phyloP scores from a whole-genome alignment of 2,888 invertebrate species.

The Acleris laterana region DNA sequence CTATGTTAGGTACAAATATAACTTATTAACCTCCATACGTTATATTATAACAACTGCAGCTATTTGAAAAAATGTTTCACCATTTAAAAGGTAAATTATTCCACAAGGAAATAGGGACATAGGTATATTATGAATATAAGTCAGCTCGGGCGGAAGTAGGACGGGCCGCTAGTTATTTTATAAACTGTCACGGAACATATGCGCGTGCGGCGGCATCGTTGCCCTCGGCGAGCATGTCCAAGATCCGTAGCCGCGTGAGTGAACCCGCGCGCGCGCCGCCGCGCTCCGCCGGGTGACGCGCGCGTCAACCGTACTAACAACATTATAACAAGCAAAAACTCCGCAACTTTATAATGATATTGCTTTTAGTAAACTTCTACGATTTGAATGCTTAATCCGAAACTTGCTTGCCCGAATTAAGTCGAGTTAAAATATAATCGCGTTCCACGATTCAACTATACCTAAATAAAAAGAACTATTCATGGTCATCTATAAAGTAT shows the following conservation, averaged over 20 bases:
- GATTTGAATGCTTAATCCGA: constrained; percentile 6
- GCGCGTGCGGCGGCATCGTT: too few species aligned
- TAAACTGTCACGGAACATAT: too few species aligned
- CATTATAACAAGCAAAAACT: neutral
- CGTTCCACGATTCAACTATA: neutral
- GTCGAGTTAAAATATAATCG: constrained; percentile 2
- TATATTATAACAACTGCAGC: too few species aligned
- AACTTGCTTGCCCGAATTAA: neutral
- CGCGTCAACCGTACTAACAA: neutral
- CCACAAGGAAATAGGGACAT: too few species aligned
- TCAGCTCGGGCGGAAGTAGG: too few species aligned
- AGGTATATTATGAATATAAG: too few species aligned
- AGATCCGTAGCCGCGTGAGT: constrained; percentile 26
- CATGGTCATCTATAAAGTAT: constrained; percentile 22
- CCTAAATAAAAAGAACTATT: neutral
- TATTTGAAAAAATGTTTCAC: too few species aligned
- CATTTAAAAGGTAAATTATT: too few species aligned
- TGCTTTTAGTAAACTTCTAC: neutral
- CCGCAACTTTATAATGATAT: neutral
- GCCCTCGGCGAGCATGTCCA: constrained; percentile 8
- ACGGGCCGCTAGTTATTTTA: too few species aligned
- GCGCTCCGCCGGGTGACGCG: too few species aligned
- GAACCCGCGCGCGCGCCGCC: neutral
- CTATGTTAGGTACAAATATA: too few species aligned
- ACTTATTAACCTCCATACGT: too few species aligned